These are phyloP conservation scores for Limanda limanda DNA, from an alignment of 2,113 vertebrate species.

Conservation along the genomic window DNA sequence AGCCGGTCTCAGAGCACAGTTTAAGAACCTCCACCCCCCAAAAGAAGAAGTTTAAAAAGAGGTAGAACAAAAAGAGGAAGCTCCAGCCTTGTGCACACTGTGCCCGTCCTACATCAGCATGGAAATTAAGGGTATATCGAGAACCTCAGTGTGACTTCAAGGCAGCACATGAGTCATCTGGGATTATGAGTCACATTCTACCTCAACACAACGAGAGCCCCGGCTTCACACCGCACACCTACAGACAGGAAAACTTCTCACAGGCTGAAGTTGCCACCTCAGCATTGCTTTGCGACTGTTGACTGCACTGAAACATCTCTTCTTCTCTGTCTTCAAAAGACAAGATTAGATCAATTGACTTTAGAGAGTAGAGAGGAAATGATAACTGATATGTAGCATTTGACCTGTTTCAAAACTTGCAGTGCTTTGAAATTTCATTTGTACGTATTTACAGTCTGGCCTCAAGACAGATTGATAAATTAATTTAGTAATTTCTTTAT, in stretches of 20 bases:
- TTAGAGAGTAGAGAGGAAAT: constrained; percentile 28
- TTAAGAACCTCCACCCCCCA: constrained; percentile 11
- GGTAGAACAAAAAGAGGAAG: constrained; percentile 49
- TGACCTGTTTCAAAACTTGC: constrained; percentile 29
- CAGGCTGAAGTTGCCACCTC: constrained; percentile 51
- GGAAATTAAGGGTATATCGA: constrained; percentile 42
- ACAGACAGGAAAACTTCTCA: constrained; percentile 72
- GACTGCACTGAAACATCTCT: constrained; percentile 42
- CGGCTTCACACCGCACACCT: constrained; percentile 66
- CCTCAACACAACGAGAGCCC: constrained; percentile 50
- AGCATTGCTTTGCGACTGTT: constrained; percentile 37
- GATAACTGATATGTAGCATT: neutral
- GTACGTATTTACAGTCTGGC: no score
- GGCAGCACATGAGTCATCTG: constrained; percentile 67
- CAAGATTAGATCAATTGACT: constrained; percentile 25
- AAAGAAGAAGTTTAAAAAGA: constrained; percentile 29
- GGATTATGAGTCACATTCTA: constrained; percentile 74
- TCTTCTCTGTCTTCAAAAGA: constrained; percentile 31
- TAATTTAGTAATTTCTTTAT: no score
- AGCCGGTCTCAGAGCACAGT: constrained; percentile 31
- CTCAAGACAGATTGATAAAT: no score
- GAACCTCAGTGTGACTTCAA: constrained; percentile 60
- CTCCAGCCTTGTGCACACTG: constrained; percentile 33
- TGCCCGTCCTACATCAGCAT: constrained; percentile 48
- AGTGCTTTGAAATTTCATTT: no score